Evolutionary conservation across 2,113 vertebrate genomes (phyloP), one percentile per base, ranked within the genome.

Genomic region (Amblyornis subalaris): DNA sequence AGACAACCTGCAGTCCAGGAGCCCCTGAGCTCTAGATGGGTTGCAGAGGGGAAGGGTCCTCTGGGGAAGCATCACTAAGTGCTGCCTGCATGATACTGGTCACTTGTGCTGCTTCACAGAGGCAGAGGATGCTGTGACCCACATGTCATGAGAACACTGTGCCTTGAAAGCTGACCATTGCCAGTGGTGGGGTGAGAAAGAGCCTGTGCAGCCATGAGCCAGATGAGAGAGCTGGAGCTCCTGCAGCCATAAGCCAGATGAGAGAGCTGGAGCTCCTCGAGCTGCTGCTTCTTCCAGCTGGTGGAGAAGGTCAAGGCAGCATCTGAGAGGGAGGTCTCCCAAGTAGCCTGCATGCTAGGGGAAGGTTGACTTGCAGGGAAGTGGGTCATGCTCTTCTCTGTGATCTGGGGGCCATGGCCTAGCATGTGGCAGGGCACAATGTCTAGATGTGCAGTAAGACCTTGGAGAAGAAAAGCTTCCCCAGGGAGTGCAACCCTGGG

Each of bases 371-470:
- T n/a, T 66, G 53, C 36, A 76, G 33, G 38, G 28, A 47, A 58
- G 36, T 50, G 55, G 66, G 12, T 87, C 45, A 40, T 4, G 4
- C 31, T 64, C 29, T 20, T 23, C 65, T 57, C 44, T 69, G 24
- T 38, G 26, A 75, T 6, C 25, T 28, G 47, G 4, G 19, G 23
- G 26, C 19, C 26, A 53, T 18, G 28, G 35, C 72, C 28, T 60
- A 78, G 10, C 20, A 4, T 1, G 21, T 1, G 1, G 44, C 21
- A 7, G 51, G 28, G 24, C 6, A 3, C 3, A 0, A n/a, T 50
- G 47, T 45, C 40, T 29, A 7, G 16, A 33, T 42, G 25, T 47
- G 53, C 12, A 21, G n/a, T 31, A 17, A 69, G 44, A 47, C 26
- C 48, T 64, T 47, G 36, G 51, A 55, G 85, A 67, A 31, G 33